Evolutionary conservation across 2,113 vertebrate genomes (phyloP), one percentile per base, ranked within the genome.

Genomic region (Phylloscopus trochiloides): DNA sequence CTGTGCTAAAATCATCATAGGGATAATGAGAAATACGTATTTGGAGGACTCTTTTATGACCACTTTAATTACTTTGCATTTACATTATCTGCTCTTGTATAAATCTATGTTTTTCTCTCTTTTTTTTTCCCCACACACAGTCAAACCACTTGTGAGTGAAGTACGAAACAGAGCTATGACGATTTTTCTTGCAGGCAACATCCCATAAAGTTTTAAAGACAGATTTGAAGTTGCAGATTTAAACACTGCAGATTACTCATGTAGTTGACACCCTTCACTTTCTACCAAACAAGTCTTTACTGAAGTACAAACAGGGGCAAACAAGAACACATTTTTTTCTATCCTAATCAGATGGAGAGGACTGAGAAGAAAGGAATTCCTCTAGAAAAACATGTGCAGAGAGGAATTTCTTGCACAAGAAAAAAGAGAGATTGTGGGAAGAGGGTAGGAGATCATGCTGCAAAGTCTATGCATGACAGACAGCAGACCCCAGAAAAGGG

Each of bases 211-310:
- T 72, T 92, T 84, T 84, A 81, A 95, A 84, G 65, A 75, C 57
- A 84, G 82, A 83, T 83, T 90, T 88, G 73, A 88, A 86, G 66
- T 40, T 62, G 42, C 54, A 95, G 79, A 95, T 84, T 86, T 92
- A 83, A 86, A 84, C 1, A 5, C 38, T 81, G n/a, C 22, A 81
- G 38, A 84, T 77, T 89, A 75, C 48, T 57, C 40, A 31, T 48
- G 34, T 40, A 59, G 32, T 32, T 88, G 79, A 88, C 82, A 86
- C 63, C 26, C 79, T 90, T 92, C 88, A 67, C 86, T 93, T 96
- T 91, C 91, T 84, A 90, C 68, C 75, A 88, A 93, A 62, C 34
- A 90, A 80, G 67, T 43, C 55, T 58, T 88, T 83, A 73, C 21
- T 88, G 26, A 73, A 95, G 68, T 55, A 92, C 59, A 94, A 93